Evolutionary conservation across 2,888 invertebrate genomes (phyloP).

Genomic region (Chalcosyrphus nemorum): DNA sequence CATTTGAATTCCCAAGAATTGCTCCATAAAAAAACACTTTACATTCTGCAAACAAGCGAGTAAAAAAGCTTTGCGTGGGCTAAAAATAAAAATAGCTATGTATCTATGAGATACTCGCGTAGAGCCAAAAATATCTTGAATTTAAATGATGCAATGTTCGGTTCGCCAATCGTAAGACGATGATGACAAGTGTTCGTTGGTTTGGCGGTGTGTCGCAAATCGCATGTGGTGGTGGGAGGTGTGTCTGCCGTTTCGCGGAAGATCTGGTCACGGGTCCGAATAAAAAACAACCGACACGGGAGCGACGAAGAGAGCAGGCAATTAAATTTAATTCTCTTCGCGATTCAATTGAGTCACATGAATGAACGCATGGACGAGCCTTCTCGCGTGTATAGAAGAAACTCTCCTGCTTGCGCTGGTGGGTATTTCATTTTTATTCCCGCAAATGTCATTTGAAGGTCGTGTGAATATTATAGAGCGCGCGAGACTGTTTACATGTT

Average conservation of each 20-base stretch:
- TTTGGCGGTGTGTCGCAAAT: slow-evolving; percentile 50
- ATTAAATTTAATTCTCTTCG: slow-evolving; percentile 42
- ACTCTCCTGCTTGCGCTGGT: slow-evolving; percentile 27
- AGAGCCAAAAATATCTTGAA: slow-evolving; percentile 42
- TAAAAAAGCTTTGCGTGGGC: slow-evolving; percentile 15
- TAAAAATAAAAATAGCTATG: neutral
- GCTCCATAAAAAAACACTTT: slow-evolving; percentile 10
- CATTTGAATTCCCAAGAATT: slow-evolving; percentile 5
- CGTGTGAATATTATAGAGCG: slow-evolving; percentile 27
- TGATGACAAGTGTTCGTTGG: slow-evolving; percentile 24
- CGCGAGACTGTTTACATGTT: slow-evolving; percentile 28
- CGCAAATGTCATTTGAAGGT: slow-evolving; percentile 69
- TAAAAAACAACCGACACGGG: neutral
- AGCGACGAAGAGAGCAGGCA: slow-evolving; percentile 19
- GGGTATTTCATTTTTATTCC: slow-evolving; percentile 26
- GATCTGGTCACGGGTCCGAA: slow-evolving; percentile 48
- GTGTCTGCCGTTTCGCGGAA: slow-evolving; percentile 52
- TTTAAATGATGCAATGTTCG: slow-evolving; percentile 59
- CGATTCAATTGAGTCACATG: slow-evolving; percentile 64
- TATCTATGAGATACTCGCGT: slow-evolving; percentile 1
- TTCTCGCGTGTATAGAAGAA: slow-evolving; percentile 52
- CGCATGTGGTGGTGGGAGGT: slow-evolving; percentile 68
- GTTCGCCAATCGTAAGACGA: slow-evolving; percentile 53
- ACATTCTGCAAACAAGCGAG: neutral
- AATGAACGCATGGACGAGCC: slow-evolving; percentile 72